Percentiles rank a stretch among this genome's conserved stretches.
Evolutionary conservation across 1,140 invertebrate species (phyloP).

Genomic region (Zaprionus africanus): DNA sequence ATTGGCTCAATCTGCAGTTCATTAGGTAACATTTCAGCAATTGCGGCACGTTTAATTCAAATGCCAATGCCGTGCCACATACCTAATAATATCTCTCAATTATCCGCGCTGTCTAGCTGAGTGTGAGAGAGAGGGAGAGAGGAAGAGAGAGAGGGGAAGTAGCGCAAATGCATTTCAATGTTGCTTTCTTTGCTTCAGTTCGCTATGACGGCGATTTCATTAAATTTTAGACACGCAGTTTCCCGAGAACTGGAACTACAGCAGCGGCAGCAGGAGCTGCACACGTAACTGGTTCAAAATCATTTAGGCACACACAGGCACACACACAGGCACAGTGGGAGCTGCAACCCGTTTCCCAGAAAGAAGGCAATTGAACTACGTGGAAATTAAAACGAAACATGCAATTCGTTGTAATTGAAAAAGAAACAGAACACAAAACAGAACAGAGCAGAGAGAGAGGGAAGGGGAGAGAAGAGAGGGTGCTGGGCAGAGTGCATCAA

Average conservation of each 20-base stretch:
- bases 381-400: slow-evolving; percentile 81
- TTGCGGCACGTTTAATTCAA: slow-evolving; percentile 69
- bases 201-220: slow-evolving; percentile 70
- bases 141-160: not conserved
- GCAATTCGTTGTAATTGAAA: slow-evolving; percentile 80
- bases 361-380: slow-evolving; percentile 54
- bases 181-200: slow-evolving; percentile 38
- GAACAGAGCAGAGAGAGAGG: not conserved
- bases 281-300: slow-evolving; percentile 77
- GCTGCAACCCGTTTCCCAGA: slow-evolving; percentile 59
- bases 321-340: not conserved
- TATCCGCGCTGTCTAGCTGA: slow-evolving; percentile 46
- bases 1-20: slow-evolving; percentile 46
- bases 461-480: not conserved
- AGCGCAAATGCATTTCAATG: slow-evolving; percentile 63
- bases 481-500: slow-evolving; percentile 31
- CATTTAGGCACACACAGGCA: slow-evolving; percentile 52
- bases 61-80: slow-evolving; percentile 58
- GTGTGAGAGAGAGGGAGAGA: not conserved
- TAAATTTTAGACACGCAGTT: slow-evolving; percentile 82
- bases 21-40: slow-evolving; percentile 67
- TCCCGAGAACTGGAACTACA: slow-evolving; percentile 54
- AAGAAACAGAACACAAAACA: slow-evolving; percentile 10
- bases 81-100: slow-evolving; percentile 74
- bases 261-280: slow-evolving; percentile 12